Conservation (phyloP, 2,888 invertebrate species). For the Syritta pipiens region DNA sequence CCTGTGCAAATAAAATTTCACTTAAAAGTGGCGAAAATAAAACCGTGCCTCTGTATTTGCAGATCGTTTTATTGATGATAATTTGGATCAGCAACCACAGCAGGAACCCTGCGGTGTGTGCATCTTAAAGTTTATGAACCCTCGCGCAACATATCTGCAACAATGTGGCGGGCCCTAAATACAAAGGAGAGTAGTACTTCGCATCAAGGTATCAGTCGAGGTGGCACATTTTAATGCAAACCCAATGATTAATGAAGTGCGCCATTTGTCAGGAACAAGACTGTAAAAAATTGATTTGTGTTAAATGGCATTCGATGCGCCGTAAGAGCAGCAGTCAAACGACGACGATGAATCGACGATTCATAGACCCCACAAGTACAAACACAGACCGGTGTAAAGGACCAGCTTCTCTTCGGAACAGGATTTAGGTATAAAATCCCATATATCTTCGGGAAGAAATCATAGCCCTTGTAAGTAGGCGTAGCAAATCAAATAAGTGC, state of each 20-base stretch:
- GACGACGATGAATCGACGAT: slow-evolving; percentile 19
- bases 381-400: background rate
- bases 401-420: background rate
- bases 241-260: slow-evolving; percentile 60
- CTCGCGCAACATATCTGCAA: slow-evolving; percentile 46
- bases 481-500: slow-evolving; percentile 66
- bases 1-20: slow-evolving; percentile 44
- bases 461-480: slow-evolving; percentile 62
- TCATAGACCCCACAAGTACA: slow-evolving; percentile 39
- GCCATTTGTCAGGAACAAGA: slow-evolving; percentile 52
- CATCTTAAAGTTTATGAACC: slow-evolving; percentile 56
- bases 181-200: slow-evolving; percentile 3
- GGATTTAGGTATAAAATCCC: slow-evolving; percentile 4
- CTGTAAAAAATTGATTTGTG: slow-evolving; percentile 55
- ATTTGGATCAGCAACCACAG: slow-evolving; percentile 53
- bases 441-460: slow-evolving; percentile 23
- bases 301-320: slow-evolving; percentile 63
- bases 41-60: slow-evolving; percentile 40
- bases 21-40: slow-evolving; percentile 33
- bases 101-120: slow-evolving; percentile 34
- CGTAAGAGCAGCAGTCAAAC: slow-evolving; percentile 27
- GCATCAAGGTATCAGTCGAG: slow-evolving; percentile 20
- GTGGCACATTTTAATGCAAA: slow-evolving; percentile 56
- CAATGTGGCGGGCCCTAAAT: slow-evolving; percentile 18
- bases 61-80: slow-evolving; percentile 64